These are phyloP conservation scores for Magallana nippona DNA, from an alignment of 2,888 invertebrate species.

Conservation along the genomic window DNA sequence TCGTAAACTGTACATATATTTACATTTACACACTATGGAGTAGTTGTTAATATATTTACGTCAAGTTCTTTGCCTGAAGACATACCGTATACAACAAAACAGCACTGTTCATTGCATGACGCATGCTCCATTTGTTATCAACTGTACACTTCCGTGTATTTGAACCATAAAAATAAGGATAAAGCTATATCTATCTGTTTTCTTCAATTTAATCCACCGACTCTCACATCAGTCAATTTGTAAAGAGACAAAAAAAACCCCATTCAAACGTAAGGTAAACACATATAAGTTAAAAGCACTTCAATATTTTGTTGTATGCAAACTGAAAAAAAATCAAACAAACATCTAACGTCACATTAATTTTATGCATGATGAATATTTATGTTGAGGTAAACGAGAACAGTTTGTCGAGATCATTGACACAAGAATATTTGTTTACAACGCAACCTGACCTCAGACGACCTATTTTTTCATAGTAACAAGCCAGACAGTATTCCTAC, in stretches of 20 bases:
- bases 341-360: not conserved
- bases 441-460: constrained; percentile 19
- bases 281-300: not conserved
- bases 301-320: not conserved
- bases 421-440: not conserved
- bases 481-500: constrained; percentile 43
- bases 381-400: constrained; percentile 12
- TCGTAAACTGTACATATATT: too few relatives aligned
- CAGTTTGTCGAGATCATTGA: constrained; percentile 31
- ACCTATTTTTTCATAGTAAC: constrained; percentile 34
- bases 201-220: too few relatives aligned
- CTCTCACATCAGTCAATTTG: too few relatives aligned
- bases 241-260: not conserved
- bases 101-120: too few relatives aligned
- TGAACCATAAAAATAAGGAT: not conserved
- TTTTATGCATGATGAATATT: not conserved
- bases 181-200: not conserved
- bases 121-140: too few relatives aligned
- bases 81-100: too few relatives aligned
- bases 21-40: too few relatives aligned
- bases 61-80: too few relatives aligned
- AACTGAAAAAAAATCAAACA: constrained; percentile 1
- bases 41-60: too few relatives aligned
- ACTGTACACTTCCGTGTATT: not conserved
- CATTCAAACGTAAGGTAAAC: not conserved